Evolutionary conservation across 1,140 invertebrate species (phyloP).

Genomic region (Anagrus nilaparvatae): DNA sequence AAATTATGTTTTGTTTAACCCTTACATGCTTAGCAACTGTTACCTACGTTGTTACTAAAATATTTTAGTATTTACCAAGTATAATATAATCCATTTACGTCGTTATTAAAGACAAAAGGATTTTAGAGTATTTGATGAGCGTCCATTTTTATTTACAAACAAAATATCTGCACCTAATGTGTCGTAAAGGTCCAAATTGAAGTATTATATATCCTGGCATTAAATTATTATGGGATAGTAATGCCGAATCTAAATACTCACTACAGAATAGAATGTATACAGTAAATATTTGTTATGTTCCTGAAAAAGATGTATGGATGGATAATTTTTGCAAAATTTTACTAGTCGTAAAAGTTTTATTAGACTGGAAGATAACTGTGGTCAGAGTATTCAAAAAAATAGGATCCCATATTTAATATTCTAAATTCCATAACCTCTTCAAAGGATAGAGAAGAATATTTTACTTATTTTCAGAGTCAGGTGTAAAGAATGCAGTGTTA

Average conservation of each 20-base stretch:
- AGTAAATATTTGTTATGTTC: constrained; percentile 18
- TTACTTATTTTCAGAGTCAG: constrained; percentile 23
- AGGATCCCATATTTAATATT: too few species aligned
- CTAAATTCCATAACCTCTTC: constrained; percentile 22
- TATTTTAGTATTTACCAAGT: too few species aligned
- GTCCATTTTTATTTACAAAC: too few species aligned
- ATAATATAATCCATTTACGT: too few species aligned
- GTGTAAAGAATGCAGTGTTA: constrained; percentile 21
- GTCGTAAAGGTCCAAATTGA: too few species aligned
- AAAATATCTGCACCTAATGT: too few species aligned
- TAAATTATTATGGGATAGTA: constrained; percentile 32
- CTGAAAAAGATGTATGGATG: constrained; percentile 18
- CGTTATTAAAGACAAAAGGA: too few species aligned
- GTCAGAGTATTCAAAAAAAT: constrained; percentile 26
- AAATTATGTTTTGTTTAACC: too few species aligned
- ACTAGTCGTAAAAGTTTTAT: constrained; percentile 16
- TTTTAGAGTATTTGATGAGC: too few species aligned
- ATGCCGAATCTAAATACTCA: constrained; percentile 21
- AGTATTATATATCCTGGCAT: too few species aligned
- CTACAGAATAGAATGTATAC: constrained; percentile 21
- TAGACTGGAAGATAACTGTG: constrained; percentile 19
- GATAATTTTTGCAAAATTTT: constrained; percentile 22
- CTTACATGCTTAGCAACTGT: too few species aligned
- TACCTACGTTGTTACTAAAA: too few species aligned
- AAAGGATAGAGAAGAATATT: constrained; percentile 8